phyloP scores from a whole-genome alignment of 1,140 invertebrate species.

The Drosophila arawakana region DNA sequence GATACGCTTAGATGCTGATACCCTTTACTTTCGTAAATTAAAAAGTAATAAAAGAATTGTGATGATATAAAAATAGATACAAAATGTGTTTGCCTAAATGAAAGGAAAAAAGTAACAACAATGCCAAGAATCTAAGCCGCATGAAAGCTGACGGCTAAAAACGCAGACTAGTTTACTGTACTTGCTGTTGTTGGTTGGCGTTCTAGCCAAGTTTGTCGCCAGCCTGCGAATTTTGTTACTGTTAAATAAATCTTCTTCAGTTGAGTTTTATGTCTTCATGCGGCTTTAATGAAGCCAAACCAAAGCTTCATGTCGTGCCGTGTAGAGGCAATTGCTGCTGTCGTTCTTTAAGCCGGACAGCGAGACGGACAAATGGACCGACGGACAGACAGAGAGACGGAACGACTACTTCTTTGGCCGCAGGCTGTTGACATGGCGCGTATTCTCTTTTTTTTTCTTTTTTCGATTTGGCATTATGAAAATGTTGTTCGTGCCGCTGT shows the following conservation, averaged over 20 bases:
- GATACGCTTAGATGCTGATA: conserved; percentile 13
- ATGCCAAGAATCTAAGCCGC: conserved; percentile 52
- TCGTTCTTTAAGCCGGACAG: conserved; percentile 19
- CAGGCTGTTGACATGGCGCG: conserved; percentile 47
- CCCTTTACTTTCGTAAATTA: conserved; percentile 41
- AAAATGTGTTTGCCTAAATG: conserved; percentile 29
- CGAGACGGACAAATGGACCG: background rate
- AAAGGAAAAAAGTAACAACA: conserved; percentile 30
- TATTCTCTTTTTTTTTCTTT: conserved; percentile 29
- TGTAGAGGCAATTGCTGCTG: conserved; percentile 14
- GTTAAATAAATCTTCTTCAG: conserved; percentile 62
- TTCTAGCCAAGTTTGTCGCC: conserved; percentile 45
- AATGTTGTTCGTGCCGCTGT: conserved; percentile 35
- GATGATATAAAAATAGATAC: conserved; percentile 35
- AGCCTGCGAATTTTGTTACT: conserved; percentile 58
- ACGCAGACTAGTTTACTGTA: conserved; percentile 30
- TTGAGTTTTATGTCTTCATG: conserved; percentile 65
- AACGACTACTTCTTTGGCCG: conserved; percentile 31
- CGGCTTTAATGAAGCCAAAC: conserved; percentile 49
- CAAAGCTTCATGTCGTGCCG: conserved; percentile 24
- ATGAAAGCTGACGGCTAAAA: conserved; percentile 52
- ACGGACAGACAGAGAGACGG: background rate
- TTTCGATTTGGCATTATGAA: conserved; percentile 65
- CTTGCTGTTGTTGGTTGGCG: conserved; percentile 3
- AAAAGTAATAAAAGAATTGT: conserved; percentile 46